A percentile compares a stretch with the other conserved stretches of the same genome.
phyloP scores from a whole-genome alignment of 1,140 invertebrate species.

The Aporrectodea caliginosa region DNA sequence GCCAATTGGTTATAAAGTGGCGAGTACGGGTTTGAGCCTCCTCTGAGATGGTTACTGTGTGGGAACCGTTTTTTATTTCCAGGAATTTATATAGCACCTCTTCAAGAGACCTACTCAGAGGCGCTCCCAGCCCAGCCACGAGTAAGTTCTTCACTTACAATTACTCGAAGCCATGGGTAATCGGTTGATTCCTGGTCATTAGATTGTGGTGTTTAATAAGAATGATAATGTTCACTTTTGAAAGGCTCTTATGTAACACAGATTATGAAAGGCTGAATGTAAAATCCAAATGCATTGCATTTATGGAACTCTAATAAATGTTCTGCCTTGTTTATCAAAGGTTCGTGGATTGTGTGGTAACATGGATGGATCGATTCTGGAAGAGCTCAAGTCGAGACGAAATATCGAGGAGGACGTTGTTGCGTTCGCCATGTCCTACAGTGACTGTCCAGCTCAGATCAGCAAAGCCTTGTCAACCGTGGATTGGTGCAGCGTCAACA shows the following conservation, averaged over 20 bases:
- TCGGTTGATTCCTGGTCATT: too few relatives aligned
- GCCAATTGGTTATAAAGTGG: too few relatives aligned
- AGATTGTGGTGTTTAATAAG: too few relatives aligned
- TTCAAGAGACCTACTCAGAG: too few relatives aligned
- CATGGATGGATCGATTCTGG: conserved; percentile 9
- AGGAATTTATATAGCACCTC: too few relatives aligned
- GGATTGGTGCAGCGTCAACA: neutral
- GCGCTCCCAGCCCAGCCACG: too few relatives aligned
- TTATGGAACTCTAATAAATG: neutral
- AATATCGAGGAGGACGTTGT: conserved; percentile 6
- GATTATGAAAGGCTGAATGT: neutral
- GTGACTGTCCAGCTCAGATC: neutral
- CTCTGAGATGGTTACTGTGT: too few relatives aligned
- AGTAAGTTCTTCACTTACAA: too few relatives aligned
- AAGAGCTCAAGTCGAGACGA: conserved; percentile 2
- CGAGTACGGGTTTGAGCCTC: too few relatives aligned
- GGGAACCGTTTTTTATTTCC: too few relatives aligned
- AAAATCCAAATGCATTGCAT: neutral
- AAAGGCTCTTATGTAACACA: neutral
- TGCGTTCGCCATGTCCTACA: conserved; percentile 16
- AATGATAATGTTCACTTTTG: too few relatives aligned
- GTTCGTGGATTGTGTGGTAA: conserved; percentile 18
- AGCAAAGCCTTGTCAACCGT: neutral
- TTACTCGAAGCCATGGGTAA: too few relatives aligned
- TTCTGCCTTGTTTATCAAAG: neutral